Conservation (phyloP, 2,113 vertebrate species). For the Tupaia chinensis region DNA sequence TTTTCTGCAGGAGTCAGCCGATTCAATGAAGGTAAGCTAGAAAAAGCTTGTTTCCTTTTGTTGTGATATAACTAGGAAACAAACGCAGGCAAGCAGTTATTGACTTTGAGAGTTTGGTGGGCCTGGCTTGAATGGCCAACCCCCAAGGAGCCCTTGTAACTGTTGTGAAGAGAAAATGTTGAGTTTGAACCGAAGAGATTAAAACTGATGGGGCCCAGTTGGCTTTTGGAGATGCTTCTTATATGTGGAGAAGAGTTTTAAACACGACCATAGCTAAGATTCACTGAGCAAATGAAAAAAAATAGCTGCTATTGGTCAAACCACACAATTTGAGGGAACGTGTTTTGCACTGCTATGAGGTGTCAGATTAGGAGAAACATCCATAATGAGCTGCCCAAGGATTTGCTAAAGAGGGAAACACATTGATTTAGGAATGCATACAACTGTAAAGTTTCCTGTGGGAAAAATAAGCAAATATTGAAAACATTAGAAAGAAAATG, state of each 20-base stretch:
- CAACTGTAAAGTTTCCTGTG: conserved; percentile 78
- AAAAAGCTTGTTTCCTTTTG: neutral
- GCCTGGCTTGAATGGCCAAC: neutral
- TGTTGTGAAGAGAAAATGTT: neutral
- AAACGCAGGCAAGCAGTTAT: neutral
- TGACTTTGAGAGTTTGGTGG: neutral
- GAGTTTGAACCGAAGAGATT: neutral
- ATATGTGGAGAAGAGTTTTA: neutral
- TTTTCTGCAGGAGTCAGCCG: neutral
- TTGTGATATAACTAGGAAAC: neutral
- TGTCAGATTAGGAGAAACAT: neutral
- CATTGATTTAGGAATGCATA: conserved; percentile 35
- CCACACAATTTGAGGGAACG: neutral
- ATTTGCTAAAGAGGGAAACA: neutral
- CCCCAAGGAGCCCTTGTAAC: neutral
- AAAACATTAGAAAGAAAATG: conserved; percentile 67
- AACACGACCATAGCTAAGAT: neutral
- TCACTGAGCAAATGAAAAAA: neutral
- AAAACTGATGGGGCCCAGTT: neutral
- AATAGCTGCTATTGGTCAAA: neutral
- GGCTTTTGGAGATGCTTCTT: conserved; percentile 3
- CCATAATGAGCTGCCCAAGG: neutral
- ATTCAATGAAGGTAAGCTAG: neutral
- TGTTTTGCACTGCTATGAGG: neutral
- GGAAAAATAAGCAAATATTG: conserved; percentile 80